phyloP scores from a whole-genome alignment of 1,140 invertebrate genomes.

The Ceratina calcarata region DNA sequence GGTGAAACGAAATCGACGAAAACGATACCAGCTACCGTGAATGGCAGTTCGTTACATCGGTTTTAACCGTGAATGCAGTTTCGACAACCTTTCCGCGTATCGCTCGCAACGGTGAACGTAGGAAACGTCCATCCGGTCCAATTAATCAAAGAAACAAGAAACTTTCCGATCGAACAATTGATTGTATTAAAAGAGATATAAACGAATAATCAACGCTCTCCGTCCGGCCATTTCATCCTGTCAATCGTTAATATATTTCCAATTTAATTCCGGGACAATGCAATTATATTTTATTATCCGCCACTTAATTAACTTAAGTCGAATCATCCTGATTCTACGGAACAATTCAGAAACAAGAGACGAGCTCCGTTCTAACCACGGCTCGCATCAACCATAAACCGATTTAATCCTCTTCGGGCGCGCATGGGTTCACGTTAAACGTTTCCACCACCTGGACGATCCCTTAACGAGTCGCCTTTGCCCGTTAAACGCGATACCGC shows the following conservation, averaged over 20 bases:
- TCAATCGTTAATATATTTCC: too few species aligned
- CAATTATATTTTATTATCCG: too few species aligned
- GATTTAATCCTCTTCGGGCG: slow-evolving; percentile 2
- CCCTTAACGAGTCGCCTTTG: slow-evolving; percentile 21
- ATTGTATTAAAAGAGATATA: too few species aligned
- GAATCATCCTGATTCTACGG: neutral
- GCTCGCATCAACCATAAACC: slow-evolving; percentile 4
- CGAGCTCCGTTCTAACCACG: neutral
- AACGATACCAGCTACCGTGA: neutral
- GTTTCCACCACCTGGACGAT: slow-evolving; percentile 2
- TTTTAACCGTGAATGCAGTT: slow-evolving; percentile 6
- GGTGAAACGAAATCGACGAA: slow-evolving; percentile 19
- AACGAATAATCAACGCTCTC: too few species aligned
- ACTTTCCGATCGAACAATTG: too few species aligned
- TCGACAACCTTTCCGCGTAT: slow-evolving; percentile 15
- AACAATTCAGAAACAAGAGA: neutral
- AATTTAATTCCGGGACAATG: too few species aligned
- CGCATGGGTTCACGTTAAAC: slow-evolving; percentile 11
- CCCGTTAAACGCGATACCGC: slow-evolving; percentile 42
- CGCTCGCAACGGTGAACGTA: too few species aligned
- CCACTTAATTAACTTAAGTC: neutral
- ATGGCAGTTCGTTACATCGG: neutral
- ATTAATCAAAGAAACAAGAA: too few species aligned
- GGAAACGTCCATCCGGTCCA: too few species aligned
- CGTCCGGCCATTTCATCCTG: too few species aligned